Percentiles rank a stretch among this genome's conserved stretches.
Evolutionary conservation across 2,888 invertebrate genomes (phyloP).

Genomic region (Magallana nippona): DNA sequence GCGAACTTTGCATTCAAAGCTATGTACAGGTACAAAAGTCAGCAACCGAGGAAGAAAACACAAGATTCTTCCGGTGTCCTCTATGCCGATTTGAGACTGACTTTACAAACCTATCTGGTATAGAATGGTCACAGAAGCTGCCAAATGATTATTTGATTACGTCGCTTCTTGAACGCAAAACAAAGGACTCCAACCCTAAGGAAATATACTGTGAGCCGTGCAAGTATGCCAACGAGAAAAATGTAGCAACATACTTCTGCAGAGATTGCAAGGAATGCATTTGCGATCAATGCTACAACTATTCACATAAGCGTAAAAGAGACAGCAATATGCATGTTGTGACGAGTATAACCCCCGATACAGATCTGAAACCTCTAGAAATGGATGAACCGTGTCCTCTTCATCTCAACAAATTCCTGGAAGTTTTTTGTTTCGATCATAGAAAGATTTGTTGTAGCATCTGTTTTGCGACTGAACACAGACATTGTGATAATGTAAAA

Average conservation of each 20-base stretch:
- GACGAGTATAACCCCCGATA: neutral
- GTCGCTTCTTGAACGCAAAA: neutral
- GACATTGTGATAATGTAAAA: slow-evolving; percentile 11
- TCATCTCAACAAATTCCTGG: neutral
- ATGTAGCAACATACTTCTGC: neutral
- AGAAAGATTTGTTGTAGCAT: slow-evolving; percentile 4
- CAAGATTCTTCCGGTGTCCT: neutral
- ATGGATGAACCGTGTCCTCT: slow-evolving; percentile 1
- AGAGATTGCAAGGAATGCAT: slow-evolving; percentile 2
- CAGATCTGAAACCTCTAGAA: neutral
- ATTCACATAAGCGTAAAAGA: neutral
- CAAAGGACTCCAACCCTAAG: neutral
- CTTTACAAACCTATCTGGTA: neutral
- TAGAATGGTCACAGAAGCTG: slow-evolving; percentile 1
- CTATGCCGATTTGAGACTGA: slow-evolving; percentile 11
- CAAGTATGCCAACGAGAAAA: neutral
- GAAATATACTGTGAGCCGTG: slow-evolving; percentile 24
- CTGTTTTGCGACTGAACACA: slow-evolving; percentile 11
- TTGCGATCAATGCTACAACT: neutral
- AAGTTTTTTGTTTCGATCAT: slow-evolving; percentile 35
- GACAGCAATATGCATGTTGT: neutral
- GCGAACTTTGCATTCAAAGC: slow-evolving; percentile 7
- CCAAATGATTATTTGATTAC: neutral
- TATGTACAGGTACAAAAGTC: neutral
- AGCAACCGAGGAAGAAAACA: neutral